Evolutionary conservation across 2,113 vertebrate genomes (phyloP).

Genomic region (Arizona elegans): DNA sequence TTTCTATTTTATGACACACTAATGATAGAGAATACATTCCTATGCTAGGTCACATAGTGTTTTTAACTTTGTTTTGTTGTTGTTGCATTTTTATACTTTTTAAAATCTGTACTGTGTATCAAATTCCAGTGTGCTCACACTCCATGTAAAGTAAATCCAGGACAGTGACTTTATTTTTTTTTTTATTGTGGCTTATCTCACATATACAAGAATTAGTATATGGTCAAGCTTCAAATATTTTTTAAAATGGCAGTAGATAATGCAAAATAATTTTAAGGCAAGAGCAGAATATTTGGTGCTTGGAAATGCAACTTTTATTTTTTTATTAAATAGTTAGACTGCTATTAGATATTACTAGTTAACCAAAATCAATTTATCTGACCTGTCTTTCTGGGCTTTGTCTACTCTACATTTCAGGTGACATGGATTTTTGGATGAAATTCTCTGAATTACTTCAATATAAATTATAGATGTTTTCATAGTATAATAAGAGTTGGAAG

Average conservation of each 20-base stretch:
- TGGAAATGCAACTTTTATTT: background rate
- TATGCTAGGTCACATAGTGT: slow-evolving; percentile 42
- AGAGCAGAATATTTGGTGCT: background rate
- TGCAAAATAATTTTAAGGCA: background rate
- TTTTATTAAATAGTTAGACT: background rate
- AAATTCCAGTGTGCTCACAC: slow-evolving; percentile 34
- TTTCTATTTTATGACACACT: slow-evolving; percentile 61
- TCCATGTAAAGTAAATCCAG: slow-evolving; percentile 32
- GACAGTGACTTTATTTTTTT: slow-evolving; percentile 35
- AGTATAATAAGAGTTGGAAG: too few relatives aligned
- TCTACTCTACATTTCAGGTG: background rate
- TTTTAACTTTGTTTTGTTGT: slow-evolving; percentile 50
- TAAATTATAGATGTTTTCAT: background rate
- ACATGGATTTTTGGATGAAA: background rate
- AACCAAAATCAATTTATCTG: background rate
- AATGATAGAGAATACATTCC: slow-evolving; percentile 32
- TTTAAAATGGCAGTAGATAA: background rate
- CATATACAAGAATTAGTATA: background rate
- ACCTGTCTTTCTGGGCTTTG: background rate
- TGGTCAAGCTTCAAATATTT: background rate
- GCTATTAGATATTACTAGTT: background rate
- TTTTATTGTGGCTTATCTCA: background rate
- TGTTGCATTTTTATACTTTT: slow-evolving; percentile 49
- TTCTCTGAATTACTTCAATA: background rate
- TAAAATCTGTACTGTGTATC: slow-evolving; percentile 37